A percentile compares a stretch with the other conserved stretches of the same genome.
Conservation (phyloP, 2,113 vertebrate species). For the Nothocercus nigrocapillus region DNA sequence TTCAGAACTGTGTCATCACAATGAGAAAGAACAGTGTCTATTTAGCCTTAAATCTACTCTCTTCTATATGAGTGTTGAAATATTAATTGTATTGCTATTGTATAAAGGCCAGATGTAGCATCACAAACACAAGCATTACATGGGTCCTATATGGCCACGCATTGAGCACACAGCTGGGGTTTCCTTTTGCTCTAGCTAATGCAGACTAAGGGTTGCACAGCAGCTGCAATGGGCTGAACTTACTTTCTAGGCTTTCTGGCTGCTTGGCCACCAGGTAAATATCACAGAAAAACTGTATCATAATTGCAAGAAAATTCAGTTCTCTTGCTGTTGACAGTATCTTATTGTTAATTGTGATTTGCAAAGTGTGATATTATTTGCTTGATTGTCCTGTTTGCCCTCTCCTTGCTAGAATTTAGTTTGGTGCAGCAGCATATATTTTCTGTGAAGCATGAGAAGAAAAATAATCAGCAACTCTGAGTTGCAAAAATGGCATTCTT, state of each 20-base stretch:
- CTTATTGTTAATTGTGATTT: background rate
- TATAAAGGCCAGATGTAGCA: background rate
- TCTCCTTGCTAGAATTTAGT: background rate
- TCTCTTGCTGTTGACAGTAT: background rate
- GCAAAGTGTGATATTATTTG: fast-evolving
- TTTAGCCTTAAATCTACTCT: background rate
- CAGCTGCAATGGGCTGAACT: background rate
- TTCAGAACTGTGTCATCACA: background rate
- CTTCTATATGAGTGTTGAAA: background rate
- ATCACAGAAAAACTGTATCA: background rate
- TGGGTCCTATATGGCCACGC: background rate
- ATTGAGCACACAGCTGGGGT: fast-evolving
- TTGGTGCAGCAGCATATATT: background rate
- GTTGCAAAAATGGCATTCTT: background rate
- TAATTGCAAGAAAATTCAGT: background rate
- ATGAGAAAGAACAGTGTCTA: background rate
- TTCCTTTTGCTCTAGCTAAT: background rate
- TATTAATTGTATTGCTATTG: background rate
- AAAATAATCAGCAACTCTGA: background rate
- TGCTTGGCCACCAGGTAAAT: background rate
- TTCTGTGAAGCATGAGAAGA: background rate
- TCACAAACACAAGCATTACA: background rate
- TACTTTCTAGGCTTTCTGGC: background rate
- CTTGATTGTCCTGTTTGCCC: background rate
- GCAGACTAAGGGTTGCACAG: background rate